These are phyloP conservation scores for Scaptomyza caliginosa DNA, from an alignment of 2,888 invertebrate species.

Conservation along the genomic window DNA sequence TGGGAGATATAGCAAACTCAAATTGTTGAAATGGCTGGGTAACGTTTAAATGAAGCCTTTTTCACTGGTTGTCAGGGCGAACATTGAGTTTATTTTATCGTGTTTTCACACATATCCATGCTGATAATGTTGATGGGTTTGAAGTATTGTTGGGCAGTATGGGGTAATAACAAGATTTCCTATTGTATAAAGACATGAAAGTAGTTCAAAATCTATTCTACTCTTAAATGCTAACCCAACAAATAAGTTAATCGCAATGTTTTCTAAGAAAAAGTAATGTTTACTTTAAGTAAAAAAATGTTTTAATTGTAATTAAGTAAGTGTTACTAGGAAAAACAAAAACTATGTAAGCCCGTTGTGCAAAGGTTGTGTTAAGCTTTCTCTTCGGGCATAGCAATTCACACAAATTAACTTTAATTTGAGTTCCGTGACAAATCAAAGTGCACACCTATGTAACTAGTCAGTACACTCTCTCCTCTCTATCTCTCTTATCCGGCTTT, in stretches of 20 bases:
- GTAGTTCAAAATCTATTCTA: too few relatives aligned
- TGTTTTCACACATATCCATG: background rate
- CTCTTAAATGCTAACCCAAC: too few relatives aligned
- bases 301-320: background rate
- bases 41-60: slow-evolving; percentile 51
- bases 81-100: background rate
- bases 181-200: too few relatives aligned
- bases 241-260: too few relatives aligned
- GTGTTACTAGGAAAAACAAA: background rate
- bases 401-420: slow-evolving; percentile 40
- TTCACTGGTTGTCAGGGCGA: slow-evolving; percentile 45
- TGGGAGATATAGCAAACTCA: background rate
- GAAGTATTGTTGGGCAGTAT: background rate
- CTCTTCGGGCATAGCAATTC: slow-evolving; percentile 11
- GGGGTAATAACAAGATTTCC: too few relatives aligned
- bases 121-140: too few relatives aligned
- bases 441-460: slow-evolving; percentile 31
- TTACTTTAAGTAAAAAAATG: too few relatives aligned
- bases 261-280: too few relatives aligned
- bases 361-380: slow-evolving; percentile 1
- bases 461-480: slow-evolving; percentile 1
- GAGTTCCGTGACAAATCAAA: slow-evolving; percentile 41
- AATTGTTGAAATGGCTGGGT: slow-evolving; percentile 3
- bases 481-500: slow-evolving; percentile 19
- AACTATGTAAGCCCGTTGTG: background rate